These are phyloP conservation scores for Mesocricetus auratus DNA, from an alignment of 2,113 vertebrate genomes.

Conservation along the genomic window DNA sequence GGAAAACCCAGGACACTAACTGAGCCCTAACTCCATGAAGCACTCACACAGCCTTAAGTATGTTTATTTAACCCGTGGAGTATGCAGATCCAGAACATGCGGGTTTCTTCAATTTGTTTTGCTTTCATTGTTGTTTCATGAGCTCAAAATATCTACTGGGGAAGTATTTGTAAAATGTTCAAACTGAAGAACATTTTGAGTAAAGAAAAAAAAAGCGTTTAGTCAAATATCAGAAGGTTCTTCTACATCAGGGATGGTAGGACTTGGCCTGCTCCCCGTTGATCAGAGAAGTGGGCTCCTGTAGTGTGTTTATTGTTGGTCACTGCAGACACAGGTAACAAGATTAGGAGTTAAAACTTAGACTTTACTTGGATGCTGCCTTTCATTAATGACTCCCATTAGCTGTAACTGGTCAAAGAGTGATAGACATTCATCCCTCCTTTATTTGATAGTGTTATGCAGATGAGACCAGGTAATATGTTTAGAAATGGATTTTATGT, in stretches of 20 bases:
- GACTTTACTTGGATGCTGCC: background rate
- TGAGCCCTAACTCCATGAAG: slow-evolving; percentile 8
- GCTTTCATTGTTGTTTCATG: background rate
- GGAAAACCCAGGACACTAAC: slow-evolving; percentile 13
- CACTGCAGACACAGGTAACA: background rate
- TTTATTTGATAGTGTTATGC: slow-evolving; percentile 29
- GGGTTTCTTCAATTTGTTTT: background rate
- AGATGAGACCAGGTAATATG: slow-evolving; percentile 19
- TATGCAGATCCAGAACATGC: background rate
- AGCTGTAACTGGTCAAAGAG: background rate
- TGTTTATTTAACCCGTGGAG: background rate
- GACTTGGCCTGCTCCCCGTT: background rate
- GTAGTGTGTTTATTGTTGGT: slow-evolving; percentile 19
- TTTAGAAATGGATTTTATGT: slow-evolving; percentile 21
- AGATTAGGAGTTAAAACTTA: slow-evolving; percentile 4
- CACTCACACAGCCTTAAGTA: slow-evolving; percentile 27
- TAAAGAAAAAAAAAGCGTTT: slow-evolving; percentile 14
- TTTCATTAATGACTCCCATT: background rate
- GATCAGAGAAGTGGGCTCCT: background rate
- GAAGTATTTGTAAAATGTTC: background rate
- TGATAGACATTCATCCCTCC: background rate
- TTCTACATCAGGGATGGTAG: background rate
- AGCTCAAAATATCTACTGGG: slow-evolving; percentile 2
- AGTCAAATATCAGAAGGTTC: background rate
- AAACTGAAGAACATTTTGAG: background rate